Percentiles rank a stretch among this genome's conserved stretches.
Evolutionary conservation across 2,888 invertebrate species (phyloP).

Genomic region (Philonicus albiceps): DNA sequence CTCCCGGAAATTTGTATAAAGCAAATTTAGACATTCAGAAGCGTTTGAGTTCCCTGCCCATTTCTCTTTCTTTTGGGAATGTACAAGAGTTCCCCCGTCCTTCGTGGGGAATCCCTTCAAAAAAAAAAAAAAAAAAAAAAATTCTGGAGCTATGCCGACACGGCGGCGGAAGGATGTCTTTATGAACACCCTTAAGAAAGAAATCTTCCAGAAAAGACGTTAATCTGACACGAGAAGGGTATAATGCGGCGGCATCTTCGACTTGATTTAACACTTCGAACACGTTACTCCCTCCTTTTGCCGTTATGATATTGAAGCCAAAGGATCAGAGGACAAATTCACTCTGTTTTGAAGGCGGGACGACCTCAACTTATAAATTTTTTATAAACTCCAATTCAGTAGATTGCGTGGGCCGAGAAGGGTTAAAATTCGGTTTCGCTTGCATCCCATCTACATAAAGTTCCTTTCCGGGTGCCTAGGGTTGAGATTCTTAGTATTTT

Average conservation of each 20-base stretch:
- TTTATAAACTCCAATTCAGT: neutral
- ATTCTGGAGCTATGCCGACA: neutral
- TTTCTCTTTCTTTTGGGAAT: neutral
- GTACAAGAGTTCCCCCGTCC: neutral
- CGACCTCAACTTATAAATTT: neutral
- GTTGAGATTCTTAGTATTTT: neutral
- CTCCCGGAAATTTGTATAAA: neutral
- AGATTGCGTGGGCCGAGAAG: neutral
- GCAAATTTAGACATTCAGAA: neutral
- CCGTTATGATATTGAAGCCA: neutral
- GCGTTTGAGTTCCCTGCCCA: neutral
- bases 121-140: neutral
- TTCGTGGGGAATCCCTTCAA: neutral
- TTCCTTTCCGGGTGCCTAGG: neutral
- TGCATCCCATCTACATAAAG: neutral
- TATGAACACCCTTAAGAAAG: neutral
- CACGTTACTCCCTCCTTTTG: neutral
- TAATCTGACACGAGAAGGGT: slow-evolving; percentile 12
- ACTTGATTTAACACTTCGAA: slow-evolving; percentile 20
- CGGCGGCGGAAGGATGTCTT: neutral
- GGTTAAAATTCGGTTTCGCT: neutral
- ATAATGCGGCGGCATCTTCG: slow-evolving; percentile 1
- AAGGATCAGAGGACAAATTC: neutral
- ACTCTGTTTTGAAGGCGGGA: neutral
- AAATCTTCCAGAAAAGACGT: neutral